Evolutionary conservation across 2,888 invertebrate species (phyloP).

Genomic region (Deroplatys truncata): DNA sequence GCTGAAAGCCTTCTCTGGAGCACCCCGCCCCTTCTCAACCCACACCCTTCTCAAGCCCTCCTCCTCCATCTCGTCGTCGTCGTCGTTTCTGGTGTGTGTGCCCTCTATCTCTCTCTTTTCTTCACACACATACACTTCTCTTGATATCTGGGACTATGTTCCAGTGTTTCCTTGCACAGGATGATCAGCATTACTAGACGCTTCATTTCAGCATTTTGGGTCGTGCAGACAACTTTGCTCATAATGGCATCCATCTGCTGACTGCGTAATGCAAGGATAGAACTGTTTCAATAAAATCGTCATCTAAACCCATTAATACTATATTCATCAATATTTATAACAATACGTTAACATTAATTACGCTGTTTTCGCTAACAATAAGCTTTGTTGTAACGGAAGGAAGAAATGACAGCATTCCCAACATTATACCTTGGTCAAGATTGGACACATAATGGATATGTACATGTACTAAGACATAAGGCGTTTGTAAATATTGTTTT

Average conservation of each 20-base stretch:
- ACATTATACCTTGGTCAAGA: no score
- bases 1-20: constrained; percentile 36
- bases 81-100: constrained; percentile 15
- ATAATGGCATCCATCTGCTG: not conserved
- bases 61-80: not conserved
- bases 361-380: no score
- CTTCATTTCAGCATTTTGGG: not conserved
- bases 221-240: not conserved
- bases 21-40: constrained; percentile 4
- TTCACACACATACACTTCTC: not conserved
- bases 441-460: no score
- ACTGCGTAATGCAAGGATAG: no score
- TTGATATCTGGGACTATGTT: not conserved
- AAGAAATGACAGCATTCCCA: no score
- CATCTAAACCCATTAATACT: no score
- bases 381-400: no score
- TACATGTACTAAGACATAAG: no score
- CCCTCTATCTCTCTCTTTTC: not conserved
- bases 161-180: not conserved
- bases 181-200: not conserved
- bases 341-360: no score
- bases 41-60: not conserved
- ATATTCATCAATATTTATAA: no score
- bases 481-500: no score
- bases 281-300: no score